These are phyloP conservation scores for Pollenia griseotomentosa DNA, from an alignment of 2,888 invertebrate species.

Conservation along the genomic window DNA sequence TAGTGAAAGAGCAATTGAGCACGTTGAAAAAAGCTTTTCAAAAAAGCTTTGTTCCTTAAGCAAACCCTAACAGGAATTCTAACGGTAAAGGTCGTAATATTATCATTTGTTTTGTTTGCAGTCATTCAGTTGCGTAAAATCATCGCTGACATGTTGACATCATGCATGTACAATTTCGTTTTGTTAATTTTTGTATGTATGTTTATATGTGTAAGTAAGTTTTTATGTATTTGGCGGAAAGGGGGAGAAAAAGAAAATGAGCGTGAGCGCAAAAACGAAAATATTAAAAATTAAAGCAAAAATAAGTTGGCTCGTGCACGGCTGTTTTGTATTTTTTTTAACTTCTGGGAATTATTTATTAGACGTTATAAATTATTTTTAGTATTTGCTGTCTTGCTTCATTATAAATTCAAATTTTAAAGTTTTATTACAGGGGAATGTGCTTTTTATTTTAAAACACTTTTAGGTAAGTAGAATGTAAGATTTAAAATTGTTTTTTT, in stretches of 20 bases:
- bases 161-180: constrained; percentile 32
- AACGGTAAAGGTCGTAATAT: constrained; percentile 61
- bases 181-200: constrained; percentile 2
- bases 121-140: constrained; percentile 62
- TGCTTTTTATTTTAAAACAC: not conserved
- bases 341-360: constrained; percentile 36
- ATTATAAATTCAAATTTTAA: constrained; percentile 26
- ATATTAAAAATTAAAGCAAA: not conserved
- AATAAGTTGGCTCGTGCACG: constrained; percentile 1
- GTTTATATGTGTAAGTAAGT: not conserved
- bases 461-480: not conserved
- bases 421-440: not conserved
- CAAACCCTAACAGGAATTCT: constrained; percentile 26
- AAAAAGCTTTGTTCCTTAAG: constrained; percentile 26
- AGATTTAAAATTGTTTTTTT: not conserved
- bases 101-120: constrained; percentile 62
- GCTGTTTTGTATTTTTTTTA: constrained; percentile 4
- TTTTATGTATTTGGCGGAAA: not conserved
- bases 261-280: not conserved
- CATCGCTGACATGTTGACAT: constrained; percentile 55
- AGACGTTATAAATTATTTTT: constrained; percentile 21
- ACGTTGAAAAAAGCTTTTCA: not conserved
- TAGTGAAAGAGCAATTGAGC: not conserved
- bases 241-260: not conserved
- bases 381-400: not conserved